These are phyloP conservation scores for Spatula clypeata DNA, from an alignment of 2,797 vertebrate genomes.

Conservation along the genomic window DNA sequence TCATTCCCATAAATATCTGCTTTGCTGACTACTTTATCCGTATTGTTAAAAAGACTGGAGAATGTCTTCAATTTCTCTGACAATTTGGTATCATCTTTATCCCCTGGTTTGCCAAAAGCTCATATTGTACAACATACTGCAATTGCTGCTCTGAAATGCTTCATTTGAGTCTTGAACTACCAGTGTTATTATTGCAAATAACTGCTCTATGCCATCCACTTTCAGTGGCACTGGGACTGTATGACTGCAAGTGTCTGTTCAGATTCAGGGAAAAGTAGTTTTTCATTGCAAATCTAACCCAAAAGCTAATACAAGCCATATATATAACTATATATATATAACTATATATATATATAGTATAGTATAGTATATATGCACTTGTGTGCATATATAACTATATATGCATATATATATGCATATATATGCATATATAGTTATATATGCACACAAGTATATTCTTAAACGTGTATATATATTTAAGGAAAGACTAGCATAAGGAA, in stretches of 20 bases:
- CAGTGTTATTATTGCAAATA: neutral
- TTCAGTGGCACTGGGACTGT: neutral
- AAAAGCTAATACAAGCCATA: neutral
- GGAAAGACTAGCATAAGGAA: neutral
- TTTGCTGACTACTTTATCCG: neutral
- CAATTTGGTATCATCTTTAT: neutral
- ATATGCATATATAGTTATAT: neutral
- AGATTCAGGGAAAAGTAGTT: neutral
- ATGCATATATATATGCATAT: neutral
- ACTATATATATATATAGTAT: neutral
- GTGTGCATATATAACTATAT: too few relatives aligned
- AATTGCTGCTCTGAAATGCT: neutral
- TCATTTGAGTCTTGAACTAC: neutral
- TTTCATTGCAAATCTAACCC: neutral
- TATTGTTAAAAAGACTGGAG: neutral
- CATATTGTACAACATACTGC: neutral
- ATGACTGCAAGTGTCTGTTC: neutral
- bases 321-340: too few relatives aligned
- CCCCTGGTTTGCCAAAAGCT: constrained; percentile 4
- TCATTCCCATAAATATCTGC: neutral
- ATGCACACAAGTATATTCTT: neutral
- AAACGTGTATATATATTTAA: neutral
- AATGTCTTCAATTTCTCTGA: neutral
- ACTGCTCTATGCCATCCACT: neutral
- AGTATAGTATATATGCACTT: neutral